Conservation (phyloP, 2,113 vertebrate genomes). For the Okapia johnstoni region DNA sequence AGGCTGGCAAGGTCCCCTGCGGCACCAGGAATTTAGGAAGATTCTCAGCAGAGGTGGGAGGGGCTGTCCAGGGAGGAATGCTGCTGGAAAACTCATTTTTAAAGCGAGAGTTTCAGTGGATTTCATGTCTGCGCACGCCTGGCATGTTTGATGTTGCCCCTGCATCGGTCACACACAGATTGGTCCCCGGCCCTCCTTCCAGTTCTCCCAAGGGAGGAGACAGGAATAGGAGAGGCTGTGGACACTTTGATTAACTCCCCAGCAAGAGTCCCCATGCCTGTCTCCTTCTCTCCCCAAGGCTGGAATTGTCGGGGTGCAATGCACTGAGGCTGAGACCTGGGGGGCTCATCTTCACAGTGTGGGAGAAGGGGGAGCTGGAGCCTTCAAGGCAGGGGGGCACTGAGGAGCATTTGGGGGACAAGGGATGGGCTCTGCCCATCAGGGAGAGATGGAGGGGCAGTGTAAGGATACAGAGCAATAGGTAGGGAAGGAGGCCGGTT, state of each 20-base stretch:
- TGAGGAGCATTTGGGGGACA: background rate
- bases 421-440: background rate
- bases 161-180: constrained; percentile 29
- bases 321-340: background rate
- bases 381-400: background rate
- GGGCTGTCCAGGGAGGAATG: constrained; percentile 24
- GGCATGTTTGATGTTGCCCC: constrained; percentile 64
- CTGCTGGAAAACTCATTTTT: constrained; percentile 74
- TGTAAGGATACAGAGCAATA: accelerated
- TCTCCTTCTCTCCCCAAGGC: constrained; percentile 51
- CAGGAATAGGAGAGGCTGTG: constrained; percentile 56
- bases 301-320: constrained; percentile 33
- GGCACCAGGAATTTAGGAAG: background rate
- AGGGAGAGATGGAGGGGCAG: background rate
- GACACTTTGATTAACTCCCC: constrained; percentile 79
- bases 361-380: background rate
- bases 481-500: background rate
- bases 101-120: constrained; percentile 62
- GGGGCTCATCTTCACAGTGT: background rate
- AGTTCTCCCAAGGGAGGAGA: constrained; percentile 53
- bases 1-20: background rate
- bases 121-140: constrained; percentile 78
- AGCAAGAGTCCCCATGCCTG: constrained; percentile 67
- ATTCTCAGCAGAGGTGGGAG: background rate
- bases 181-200: background rate